Evolutionary conservation across 2,888 invertebrate species (phyloP), one percentile per base, ranked within the genome.

Genomic region (Camponotus fellah): DNA sequence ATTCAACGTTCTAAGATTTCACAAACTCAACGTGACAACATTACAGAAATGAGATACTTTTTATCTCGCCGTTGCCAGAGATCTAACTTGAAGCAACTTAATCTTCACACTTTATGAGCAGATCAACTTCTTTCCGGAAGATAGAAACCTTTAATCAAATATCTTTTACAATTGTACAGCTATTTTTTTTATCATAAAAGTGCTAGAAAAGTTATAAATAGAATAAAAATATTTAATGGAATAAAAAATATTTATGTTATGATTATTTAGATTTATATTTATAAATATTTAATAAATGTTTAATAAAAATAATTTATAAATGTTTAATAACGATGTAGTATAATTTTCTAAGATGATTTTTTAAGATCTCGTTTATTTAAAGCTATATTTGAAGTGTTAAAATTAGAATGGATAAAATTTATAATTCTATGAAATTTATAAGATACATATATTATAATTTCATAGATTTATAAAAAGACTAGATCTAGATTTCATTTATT

Each of bases 71-170:
- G 37, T 2, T 60, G 8, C 14, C 14, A n/a, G n/a, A 62, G 34
- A 21, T 10, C 14, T 3, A 34, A 75, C 21, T 75, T 34, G 8
- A 32, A 3, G 14, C 21, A 62, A 46, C 64, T 62, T 75, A 75
- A 64, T 64, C 34, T 75, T 53, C 32, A n/a, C 14, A n/a, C 21
- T 62, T 74, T 46, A 60, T n/a, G 26, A 46, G n/a, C 53, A 53
- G n/a, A 46, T 74, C 43, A n/a, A 74, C 60, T 34, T 43, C 14
- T 34, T n/a, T 62, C 26, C 21, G 9, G 32, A 62, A n/a, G 43
- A 74, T 14, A 4, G 37, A 34, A 71, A 21, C 2, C 49, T 56
- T 14, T 21, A 17, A 58, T 58, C 10, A 72, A 72, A 72, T 40
- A 17, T 72, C 40, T 72, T 8, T 53, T 6, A 75, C 14, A 21